Base-by-base conservation (phyloP, 2,797 vertebrate species). In the Leptatherina wallacei region DNA sequence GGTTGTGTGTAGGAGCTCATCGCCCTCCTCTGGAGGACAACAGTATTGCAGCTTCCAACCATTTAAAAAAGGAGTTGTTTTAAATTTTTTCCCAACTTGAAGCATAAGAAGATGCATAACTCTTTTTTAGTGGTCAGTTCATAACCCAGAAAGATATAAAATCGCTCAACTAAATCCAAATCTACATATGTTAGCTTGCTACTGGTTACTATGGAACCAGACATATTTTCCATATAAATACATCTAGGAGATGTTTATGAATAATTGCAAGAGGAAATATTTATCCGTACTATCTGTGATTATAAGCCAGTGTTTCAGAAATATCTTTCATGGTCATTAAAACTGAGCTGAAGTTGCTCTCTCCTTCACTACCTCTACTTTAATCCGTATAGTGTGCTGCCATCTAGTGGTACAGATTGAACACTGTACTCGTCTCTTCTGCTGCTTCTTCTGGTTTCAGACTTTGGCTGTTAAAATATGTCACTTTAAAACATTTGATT, bases 21-120 rank as follows among this genome's bases (percentile, higher is more conserved):
- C 73, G 90, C 92, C 95, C 90, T 90, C 83, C 5, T 86, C 88
- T 94, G 95, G 93, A 83, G 30, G 27, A 72, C 38, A 54, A 40
- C 18, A 72, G 78, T 90, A 95, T 77, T 92, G 87, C 93, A 92
- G 29, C 35, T 67, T 52, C 60, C 6, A 47, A 32, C n/a, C 47
- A 65, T 36, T 35, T 35, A 47, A 24, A 22, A 44, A 69, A 35
- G 29, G 44, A 30, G 52, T 74, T 67, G 10, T 70, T 61, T 72
- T 54, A 20, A 18, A 55, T 55, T 58, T 56, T 59, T 80, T 76
- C 61, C 12, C n/a, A n/a, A 51, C 49, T 24, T 49, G 44, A 67
- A 55, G 20, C 0, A 1, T 32, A 7, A 2, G 9, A 27, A 57
- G 56, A 65, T 20, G 2, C 16, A 30, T 54, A 27, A 29, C 3